phyloP scores from a whole-genome alignment of 2,113 vertebrate genomes.

The Ptychochromis oligacanthus region DNA sequence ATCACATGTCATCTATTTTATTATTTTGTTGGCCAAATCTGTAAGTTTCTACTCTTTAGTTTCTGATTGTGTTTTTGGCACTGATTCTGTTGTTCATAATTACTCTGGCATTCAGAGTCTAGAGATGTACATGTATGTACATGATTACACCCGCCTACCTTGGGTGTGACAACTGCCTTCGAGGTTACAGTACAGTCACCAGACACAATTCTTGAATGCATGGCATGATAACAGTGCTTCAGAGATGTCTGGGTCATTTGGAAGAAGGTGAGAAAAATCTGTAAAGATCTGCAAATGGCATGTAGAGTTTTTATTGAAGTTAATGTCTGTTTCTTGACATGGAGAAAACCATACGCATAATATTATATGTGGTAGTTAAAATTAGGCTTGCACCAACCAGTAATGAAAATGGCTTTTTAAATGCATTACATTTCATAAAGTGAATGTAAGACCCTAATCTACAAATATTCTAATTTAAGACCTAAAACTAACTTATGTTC shows the following conservation, averaged over 20 bases:
- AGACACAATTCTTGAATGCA: background rate
- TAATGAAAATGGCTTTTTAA: background rate
- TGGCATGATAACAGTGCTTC: background rate
- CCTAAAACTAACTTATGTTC: accelerated
- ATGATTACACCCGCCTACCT: background rate
- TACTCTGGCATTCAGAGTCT: background rate
- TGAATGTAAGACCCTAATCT: accelerated
- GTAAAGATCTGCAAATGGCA: background rate
- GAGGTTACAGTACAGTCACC: background rate
- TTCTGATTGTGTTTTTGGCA: background rate
- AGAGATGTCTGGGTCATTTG: background rate
- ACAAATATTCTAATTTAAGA: background rate
- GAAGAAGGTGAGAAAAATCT: background rate
- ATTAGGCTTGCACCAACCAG: background rate
- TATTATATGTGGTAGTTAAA: background rate
- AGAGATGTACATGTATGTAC: background rate
- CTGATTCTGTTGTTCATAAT: background rate
- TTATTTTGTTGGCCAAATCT: background rate
- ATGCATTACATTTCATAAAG: accelerated
- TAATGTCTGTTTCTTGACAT: background rate
- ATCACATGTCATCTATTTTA: background rate
- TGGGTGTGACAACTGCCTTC: background rate
- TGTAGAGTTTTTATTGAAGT: background rate
- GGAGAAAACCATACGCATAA: background rate
- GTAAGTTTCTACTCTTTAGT: background rate